Evolutionary conservation across 2,888 invertebrate genomes (phyloP).

Genomic region (Leptogaster cylindrica): DNA sequence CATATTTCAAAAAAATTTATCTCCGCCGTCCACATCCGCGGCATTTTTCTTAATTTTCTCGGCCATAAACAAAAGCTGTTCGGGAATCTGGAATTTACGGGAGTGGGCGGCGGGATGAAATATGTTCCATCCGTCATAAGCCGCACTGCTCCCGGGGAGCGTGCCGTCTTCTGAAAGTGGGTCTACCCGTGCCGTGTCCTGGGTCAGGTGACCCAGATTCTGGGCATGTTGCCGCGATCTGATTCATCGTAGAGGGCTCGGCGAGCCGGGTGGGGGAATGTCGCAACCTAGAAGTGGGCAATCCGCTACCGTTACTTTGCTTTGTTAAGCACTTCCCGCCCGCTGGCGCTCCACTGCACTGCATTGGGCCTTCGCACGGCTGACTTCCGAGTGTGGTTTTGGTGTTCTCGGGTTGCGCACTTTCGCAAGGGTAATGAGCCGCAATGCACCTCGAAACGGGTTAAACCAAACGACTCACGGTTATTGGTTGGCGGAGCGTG

Average conservation of each 20-base stretch:
- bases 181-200: not conserved
- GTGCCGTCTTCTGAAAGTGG: not conserved
- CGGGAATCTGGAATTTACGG: not conserved
- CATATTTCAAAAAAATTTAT: not conserved
- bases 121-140: not conserved
- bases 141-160: not conserved
- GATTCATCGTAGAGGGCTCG: conserved; percentile 16
- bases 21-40: not conserved
- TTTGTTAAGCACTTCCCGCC: conserved; percentile 1
- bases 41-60: conserved; percentile 20
- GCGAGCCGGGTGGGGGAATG: not conserved
- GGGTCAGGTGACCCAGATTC: conserved; percentile 18
- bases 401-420: too few relatives aligned
- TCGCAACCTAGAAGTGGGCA: conserved; percentile 11
- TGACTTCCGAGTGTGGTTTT: too few relatives aligned
- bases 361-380: too few relatives aligned
- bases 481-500: too few relatives aligned
- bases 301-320: conserved; percentile 1
- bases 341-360: too few relatives aligned
- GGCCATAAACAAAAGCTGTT: conserved; percentile 25
- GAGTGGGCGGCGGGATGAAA: not conserved
- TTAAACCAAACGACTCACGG: too few relatives aligned
- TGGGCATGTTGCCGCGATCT: conserved; percentile 7
- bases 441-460: too few relatives aligned
- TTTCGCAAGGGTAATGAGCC: too few relatives aligned